Evolutionary conservation across 2,113 vertebrate genomes (phyloP), one percentile per base, ranked within the genome.

Genomic region (Microtus pennsylvanicus): DNA sequence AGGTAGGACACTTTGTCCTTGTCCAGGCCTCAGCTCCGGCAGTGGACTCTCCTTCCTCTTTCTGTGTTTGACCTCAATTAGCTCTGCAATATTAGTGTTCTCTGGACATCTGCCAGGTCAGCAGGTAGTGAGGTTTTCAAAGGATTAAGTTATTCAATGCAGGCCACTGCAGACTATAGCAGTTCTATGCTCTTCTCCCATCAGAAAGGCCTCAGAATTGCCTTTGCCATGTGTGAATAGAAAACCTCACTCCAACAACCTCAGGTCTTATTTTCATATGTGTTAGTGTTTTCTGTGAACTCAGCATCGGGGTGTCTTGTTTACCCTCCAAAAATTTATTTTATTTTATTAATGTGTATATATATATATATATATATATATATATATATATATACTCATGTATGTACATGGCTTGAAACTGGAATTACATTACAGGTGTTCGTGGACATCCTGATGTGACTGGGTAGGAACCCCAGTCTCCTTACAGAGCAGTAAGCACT

Each of bases 111-210:
- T 89, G 47, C 86, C 30, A 45, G 94, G 22, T 50, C 75, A 96
- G 70, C 17, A n/a, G 24, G 91, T 87, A 86, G 58, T 30, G 7
- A 93, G 76, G 86, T 90, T 70, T 93, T 93, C 16, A 96, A 96
- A 97, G 96, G 74, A 91, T 95, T 91, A 97, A 96, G 70, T 70
- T 38, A 47, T 93, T 94, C 91, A 75, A 33, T 93, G 3, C 12
- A 13, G 69, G 87, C 90, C 61, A 95, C 81, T 96, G 76, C 42
- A 87, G 97, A 78, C 77, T 91, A 19, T 19, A 78, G 63, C 38
- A 72, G 88, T 96, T 96, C 92, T 82, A 81, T 87, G 76, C 90
- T 65, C 83, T 78, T 17, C 74, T 28, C 38, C 24, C 87, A 89
- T 26, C 95, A 42, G 52, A 65, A 30, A 88, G 21, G 63, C 63